Evolutionary conservation across 2,888 invertebrate species (phyloP), one percentile per base, ranked within the genome.

Genomic region (Notodonta dromedarius): DNA sequence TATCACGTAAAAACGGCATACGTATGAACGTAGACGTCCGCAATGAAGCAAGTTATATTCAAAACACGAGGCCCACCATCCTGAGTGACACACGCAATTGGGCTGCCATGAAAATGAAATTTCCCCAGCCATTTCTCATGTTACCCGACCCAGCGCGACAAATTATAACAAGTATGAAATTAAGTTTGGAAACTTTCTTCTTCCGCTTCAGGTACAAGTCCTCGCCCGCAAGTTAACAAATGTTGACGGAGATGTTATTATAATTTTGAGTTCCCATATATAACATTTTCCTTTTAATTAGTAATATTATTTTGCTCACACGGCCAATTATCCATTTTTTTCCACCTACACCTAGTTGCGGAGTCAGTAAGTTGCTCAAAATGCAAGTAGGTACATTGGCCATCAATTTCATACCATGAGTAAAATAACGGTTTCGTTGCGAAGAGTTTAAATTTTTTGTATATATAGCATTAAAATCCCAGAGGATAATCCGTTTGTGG

Each of bases 111-210:
- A 73, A 71, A 76, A 76, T 70, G 62, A 69, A 72, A 73, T 76
- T 76, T 74, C 65, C 65, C 54, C 61, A 62, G 66, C 65, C 70
- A 72, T 76, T 71, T 67, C 66, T 70, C 63, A 68, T 67, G 56
- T 57, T 62, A 50, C 56, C 62, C 60, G 61, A 50, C 56, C 62
- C 60, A 62, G 62, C 59, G 59, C 66, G 70, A 70, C 76, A 74
- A 78, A 74, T 76, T 71, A 69, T 67, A 76, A 72, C 70, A 71
- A 78, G 67, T 70, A 73, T 67, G 60, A 76, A 76, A 76, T 73
- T 77, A 74, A 69, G 71, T 74, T 74, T 73, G 57, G 59, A 58
- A 71, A 73, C 65, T 75, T 74, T 67, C 66, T 62, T 63, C 60
- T 32, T 53, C 53, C 51, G 57, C 58, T 61, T 35, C 35, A 16